These are phyloP conservation scores for Zele albiditarsus DNA, from an alignment of 2,888 invertebrate genomes.

Conservation along the genomic window DNA sequence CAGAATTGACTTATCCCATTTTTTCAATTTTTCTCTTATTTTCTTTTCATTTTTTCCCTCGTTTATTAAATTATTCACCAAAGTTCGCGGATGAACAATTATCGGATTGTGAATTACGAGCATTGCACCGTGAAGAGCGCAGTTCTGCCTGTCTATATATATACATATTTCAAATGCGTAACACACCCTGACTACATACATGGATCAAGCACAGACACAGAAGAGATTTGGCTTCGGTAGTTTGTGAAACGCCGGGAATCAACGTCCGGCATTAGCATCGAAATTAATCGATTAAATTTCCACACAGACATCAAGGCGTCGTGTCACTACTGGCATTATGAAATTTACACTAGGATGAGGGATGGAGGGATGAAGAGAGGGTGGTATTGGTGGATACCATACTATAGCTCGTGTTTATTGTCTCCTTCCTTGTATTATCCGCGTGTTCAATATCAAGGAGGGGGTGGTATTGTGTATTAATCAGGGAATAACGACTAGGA, in stretches of 20 bases:
- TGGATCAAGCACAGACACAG: neutral
- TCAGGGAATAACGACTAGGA: neutral
- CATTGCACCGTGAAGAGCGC: slow-evolving; percentile 26
- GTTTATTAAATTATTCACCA: slow-evolving; percentile 2
- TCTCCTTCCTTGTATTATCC: slow-evolving; percentile 13
- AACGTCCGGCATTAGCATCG: slow-evolving; percentile 54
- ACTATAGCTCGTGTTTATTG: slow-evolving; percentile 14
- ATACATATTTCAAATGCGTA: neutral
- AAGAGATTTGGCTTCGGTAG: slow-evolving; percentile 7
- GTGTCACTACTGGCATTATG: slow-evolving; percentile 34
- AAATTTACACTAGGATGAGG: slow-evolving; percentile 14
- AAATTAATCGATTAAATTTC: slow-evolving; percentile 58
- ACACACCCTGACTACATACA: neutral
- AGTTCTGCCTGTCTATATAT: neutral
- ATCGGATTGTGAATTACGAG: slow-evolving; percentile 6
- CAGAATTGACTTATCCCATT: neutral
- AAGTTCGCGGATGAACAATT: slow-evolving; percentile 12
- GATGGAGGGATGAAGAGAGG: slow-evolving; percentile 14
- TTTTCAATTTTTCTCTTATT: neutral
- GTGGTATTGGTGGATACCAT: neutral
- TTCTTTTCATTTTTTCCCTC: neutral
- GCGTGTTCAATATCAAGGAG: neutral
- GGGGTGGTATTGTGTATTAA: slow-evolving; percentile 13
- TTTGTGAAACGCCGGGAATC: slow-evolving; percentile 21
- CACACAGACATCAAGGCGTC: slow-evolving; percentile 36